Evolutionary conservation across 2,888 invertebrate genomes (phyloP).

Genomic region (Timema podura): DNA sequence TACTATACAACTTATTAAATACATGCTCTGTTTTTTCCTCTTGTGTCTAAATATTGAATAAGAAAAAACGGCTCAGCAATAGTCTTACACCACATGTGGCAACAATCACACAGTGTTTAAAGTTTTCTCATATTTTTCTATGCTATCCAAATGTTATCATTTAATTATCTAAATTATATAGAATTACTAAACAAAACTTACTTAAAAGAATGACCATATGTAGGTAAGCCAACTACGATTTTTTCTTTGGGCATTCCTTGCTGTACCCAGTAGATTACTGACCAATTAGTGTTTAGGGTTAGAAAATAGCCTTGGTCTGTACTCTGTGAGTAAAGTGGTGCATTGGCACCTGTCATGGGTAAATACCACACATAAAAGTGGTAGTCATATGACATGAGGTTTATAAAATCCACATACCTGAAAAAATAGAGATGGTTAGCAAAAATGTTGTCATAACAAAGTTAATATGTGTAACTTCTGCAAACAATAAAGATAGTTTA

Average conservation of each 20-base stretch:
- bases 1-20: no score
- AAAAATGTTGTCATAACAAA: no score
- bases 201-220: conserved; percentile 79
- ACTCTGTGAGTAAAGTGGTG: conserved; percentile 65
- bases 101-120: no score
- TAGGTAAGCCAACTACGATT: conserved; percentile 80
- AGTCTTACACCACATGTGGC: no score
- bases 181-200: conserved; percentile 39
- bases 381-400: conserved; percentile 90
- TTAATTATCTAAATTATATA: no score
- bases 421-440: conserved; percentile 32
- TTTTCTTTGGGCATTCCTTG: conserved; percentile 74
- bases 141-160: no score
- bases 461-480: no score
- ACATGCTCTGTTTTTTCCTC: no score
- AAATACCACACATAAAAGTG: conserved; percentile 71
- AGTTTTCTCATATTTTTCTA: no score
- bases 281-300: conserved; percentile 77
- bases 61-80: no score
- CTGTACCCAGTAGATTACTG: conserved; percentile 69
- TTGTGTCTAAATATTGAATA: no score
- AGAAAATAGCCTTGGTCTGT: conserved; percentile 60
- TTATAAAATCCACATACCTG: conserved; percentile 75
- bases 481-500: no score
- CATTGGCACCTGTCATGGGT: conserved; percentile 80